Evolutionary conservation across 2,797 vertebrate species (phyloP), one percentile per base, ranked within the genome.

Genomic region (Lycodopsis pacificus): DNA sequence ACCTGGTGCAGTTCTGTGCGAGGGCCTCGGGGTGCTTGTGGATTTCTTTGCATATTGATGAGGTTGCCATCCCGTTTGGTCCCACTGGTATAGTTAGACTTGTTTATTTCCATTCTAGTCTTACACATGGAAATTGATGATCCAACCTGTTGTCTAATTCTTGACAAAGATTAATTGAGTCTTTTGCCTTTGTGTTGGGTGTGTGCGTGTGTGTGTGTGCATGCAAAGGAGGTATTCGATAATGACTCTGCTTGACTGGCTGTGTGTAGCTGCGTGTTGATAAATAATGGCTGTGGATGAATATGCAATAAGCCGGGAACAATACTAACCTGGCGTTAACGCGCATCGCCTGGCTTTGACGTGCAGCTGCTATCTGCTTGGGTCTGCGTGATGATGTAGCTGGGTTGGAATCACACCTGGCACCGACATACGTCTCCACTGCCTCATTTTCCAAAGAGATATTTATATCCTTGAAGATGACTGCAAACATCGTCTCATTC

Each of bases 141-240:
- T 81, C 88, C 81, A 73, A 71, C 74, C 81, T 84, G 64, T 61
- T 11, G 64, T 84, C 82, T 86, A 88, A 86, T 87, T 89, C 81
- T 71, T 87, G 83, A 87, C 90, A 82, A 77, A 82, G 88, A 90
- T 87, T 75, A 88, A 91, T 88, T 84, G 86, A 92, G 77, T 87
- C 54, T 30, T 81, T 79, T 86, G 67, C 57, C 17, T 70, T 76
- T 70, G 54, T 66, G 64, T 58, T 25, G 46, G 11, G 42, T 32
- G 42, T 46, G 40, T 65, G 42, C 7, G 38, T 27, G 22, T 63
- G 58, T 25, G 34, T 64, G 20, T 54, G 57, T 27, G 61, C 10
- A 13, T 27, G 25, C 22, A 32, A 44, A 17, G 3, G 49, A 70
- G 34, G 57, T 22, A 8, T 76, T 84, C 30, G 54, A 49, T 74